Conservation (phyloP, 2,113 vertebrate species). For the human region GRCh38 chrX:28935001-28935500, state of each 20-base stretch:
- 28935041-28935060: not conserved
- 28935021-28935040: not conserved
- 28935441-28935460: not conserved
- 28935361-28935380: not conserved
- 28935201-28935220: not conserved
- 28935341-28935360: not conserved
- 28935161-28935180: not conserved
- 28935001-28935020: not conserved
- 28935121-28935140: not conserved
- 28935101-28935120: not conserved
- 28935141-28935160: not conserved
- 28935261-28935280: not conserved
- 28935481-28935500: not conserved
- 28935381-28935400: not conserved
- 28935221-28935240: not conserved
- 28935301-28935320: not conserved
- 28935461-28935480: not conserved
- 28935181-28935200: not conserved
- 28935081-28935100: not conserved
- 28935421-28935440: not conserved
- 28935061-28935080: not conserved
- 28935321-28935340: not conserved
- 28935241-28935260: not conserved
- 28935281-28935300: not conserved
- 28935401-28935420: not conserved